These are phyloP conservation scores for Zosterops lateralis DNA, from an alignment of 2,113 vertebrate species.

Conservation along the genomic window DNA sequence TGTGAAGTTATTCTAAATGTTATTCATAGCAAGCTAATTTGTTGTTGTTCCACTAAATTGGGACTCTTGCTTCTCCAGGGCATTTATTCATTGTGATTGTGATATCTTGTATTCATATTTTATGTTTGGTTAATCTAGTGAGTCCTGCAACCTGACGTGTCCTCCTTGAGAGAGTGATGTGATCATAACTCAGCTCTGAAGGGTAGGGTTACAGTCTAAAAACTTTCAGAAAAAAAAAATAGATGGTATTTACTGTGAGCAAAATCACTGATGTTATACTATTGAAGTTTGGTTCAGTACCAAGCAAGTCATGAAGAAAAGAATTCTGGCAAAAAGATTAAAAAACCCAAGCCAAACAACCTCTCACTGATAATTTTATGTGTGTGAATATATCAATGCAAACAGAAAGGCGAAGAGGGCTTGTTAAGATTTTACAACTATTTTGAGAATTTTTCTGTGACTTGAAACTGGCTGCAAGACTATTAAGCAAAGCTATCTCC, in stretches of 20 bases:
- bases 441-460: not conserved
- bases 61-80: not conserved
- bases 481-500: not conserved
- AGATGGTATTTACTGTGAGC: not conserved
- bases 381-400: not conserved
- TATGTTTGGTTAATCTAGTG: constrained; percentile 10
- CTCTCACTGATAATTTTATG: not conserved
- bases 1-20: constrained; percentile 25
- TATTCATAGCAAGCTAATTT: constrained; percentile 34
- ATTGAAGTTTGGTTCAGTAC: not conserved
- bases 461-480: not conserved
- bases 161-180: not conserved
- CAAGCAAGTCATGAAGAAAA: not conserved
- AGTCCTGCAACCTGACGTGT: not conserved
- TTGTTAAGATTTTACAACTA: not conserved
- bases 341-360: not conserved
- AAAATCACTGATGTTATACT: not conserved
- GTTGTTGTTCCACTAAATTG: constrained; percentile 6
- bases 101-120: not conserved
- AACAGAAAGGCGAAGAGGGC: not conserved
- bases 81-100: constrained; percentile 25
- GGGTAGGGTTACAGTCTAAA: not conserved
- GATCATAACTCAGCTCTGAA: not conserved
- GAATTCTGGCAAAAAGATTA: not conserved
- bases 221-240: not conserved